Percentiles rank a stretch among this genome's conserved stretches.
These are phyloP conservation scores for Tapera naevia DNA, from an alignment of 2,797 vertebrate species.

Conservation along the genomic window DNA sequence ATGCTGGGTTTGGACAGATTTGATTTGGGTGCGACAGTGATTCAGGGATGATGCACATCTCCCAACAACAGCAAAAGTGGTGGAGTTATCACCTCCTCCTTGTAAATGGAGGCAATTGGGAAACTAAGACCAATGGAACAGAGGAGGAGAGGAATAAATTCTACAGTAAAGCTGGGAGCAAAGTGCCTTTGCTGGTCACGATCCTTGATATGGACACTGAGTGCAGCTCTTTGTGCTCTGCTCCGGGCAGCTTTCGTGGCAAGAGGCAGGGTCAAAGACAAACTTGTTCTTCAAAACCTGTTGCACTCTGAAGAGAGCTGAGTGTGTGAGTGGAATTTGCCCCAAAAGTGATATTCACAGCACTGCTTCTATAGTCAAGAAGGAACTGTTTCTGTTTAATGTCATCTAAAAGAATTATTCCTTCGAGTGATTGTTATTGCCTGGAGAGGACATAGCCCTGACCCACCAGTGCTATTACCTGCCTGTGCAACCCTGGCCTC, in stretches of 20 bases:
- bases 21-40: neutral
- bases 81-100: neutral
- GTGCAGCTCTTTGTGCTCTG: neutral
- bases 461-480: neutral
- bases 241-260: neutral
- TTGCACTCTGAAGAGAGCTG: fast-evolving
- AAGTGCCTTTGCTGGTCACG: neutral
- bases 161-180: neutral
- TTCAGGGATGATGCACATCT: neutral
- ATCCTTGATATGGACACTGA: fast-evolving
- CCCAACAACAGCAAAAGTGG: neutral
- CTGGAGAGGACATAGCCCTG: neutral
- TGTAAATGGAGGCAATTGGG: neutral
- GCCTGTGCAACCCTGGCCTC: neutral
- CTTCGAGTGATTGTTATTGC: too few relatives aligned
- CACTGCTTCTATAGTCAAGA: neutral
- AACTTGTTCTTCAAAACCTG: too few relatives aligned
- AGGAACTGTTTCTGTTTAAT: neutral
- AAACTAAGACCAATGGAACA: neutral
- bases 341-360: neutral
- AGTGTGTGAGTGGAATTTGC: too few relatives aligned
- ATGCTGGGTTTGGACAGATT: neutral
- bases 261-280: neutral
- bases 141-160: neutral
- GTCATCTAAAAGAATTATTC: neutral